Conservation (phyloP, 2,888 invertebrate genomes). For the Xestia c-nigrum region DNA sequence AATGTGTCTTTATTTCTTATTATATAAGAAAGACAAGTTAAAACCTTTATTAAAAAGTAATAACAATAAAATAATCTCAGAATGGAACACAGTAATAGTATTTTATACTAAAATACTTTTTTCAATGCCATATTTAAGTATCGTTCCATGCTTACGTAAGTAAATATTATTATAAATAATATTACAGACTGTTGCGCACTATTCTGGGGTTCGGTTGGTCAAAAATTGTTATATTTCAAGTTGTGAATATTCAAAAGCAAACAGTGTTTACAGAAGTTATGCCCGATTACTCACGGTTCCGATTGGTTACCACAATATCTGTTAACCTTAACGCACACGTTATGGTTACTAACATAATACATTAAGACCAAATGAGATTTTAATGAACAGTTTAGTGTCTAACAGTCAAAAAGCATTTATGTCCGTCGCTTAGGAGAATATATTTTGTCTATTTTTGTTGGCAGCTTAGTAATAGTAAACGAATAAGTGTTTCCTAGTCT, state of each 20-base stretch:
- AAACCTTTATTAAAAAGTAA: constrained; percentile 18
- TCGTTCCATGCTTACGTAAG: constrained; percentile 57
- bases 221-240: not conserved
- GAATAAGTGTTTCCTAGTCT: constrained; percentile 74
- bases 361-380: constrained; percentile 37
- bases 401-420: constrained; percentile 59
- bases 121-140: constrained; percentile 66
- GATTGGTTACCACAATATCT: no score
- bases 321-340: constrained; percentile 1
- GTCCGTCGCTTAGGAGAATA: constrained; percentile 30
- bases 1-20: not conserved
- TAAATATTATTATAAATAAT: constrained; percentile 11
- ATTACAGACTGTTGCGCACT: constrained; percentile 24
- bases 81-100: constrained; percentile 7
- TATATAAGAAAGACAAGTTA: not conserved
- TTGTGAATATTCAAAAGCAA: no score
- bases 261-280: no score
- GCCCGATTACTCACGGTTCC: no score
- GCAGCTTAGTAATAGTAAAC: constrained; percentile 56
- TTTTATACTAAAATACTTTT: constrained; percentile 35
- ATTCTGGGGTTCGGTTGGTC: constrained; percentile 18
- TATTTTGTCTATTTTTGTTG: constrained; percentile 46
- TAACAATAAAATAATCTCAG: constrained; percentile 10
- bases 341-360: constrained; percentile 11
- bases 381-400: constrained; percentile 36